Evolutionary conservation across 2,797 vertebrate species (phyloP).

Genomic region (Cossypha niveicapilla): DNA sequence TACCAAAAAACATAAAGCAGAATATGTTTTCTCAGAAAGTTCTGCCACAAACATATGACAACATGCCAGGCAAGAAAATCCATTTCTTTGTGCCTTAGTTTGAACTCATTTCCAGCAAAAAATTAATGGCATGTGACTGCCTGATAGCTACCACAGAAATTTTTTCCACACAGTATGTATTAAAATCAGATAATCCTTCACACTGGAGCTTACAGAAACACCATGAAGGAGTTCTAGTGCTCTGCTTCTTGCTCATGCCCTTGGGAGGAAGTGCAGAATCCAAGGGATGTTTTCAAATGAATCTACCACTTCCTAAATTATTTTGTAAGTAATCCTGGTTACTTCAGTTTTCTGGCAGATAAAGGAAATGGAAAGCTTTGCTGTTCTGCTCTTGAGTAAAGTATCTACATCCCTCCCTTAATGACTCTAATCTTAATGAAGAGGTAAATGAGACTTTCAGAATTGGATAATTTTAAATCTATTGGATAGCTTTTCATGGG

Average conservation of each 20-base stretch:
- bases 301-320: not conserved
- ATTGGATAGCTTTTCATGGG: not conserved
- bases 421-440: not conserved
- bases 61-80: not conserved
- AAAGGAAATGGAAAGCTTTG: not conserved
- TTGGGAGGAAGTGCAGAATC: not conserved
- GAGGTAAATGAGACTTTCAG: not conserved
- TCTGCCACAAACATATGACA: constrained; percentile 2
- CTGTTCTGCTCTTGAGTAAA: not conserved
- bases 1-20: not conserved
- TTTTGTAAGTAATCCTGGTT: not conserved
- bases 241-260: not conserved
- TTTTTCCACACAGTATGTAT: not conserved
- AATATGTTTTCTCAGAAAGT: not conserved
- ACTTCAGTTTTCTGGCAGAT: not conserved
- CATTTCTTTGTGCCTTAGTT: not conserved
- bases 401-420: not conserved
- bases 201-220: not conserved
- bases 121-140: not conserved
- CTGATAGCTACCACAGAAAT: not conserved
- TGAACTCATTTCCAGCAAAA: not conserved
- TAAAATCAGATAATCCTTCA: not conserved
- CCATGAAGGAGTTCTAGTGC: not conserved
- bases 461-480: not conserved
- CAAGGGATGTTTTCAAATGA: not conserved